Conservation (phyloP, 2,888 invertebrate species). For the Bursaphelenchus okinawaensis region DNA sequence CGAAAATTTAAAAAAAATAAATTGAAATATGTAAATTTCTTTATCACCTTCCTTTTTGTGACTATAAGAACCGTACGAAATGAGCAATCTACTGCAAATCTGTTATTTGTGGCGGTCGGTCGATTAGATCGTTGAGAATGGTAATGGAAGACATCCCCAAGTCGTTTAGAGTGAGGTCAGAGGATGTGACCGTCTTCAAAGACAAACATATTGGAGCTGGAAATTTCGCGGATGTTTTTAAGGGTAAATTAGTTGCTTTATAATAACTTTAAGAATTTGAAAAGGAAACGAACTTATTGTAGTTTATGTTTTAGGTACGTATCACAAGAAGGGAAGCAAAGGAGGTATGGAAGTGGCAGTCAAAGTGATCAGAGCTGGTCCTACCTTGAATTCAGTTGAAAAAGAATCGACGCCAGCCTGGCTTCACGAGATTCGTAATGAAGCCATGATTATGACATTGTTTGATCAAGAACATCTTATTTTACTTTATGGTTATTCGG, state of each 20-base stretch:
- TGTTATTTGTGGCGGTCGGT: no score
- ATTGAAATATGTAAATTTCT: no score
- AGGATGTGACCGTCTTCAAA: constrained; percentile 1
- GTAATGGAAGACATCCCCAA: background rate
- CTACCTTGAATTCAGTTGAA: background rate
- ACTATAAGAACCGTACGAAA: no score
- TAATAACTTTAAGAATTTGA: no score
- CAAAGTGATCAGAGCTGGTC: background rate
- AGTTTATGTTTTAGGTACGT: background rate
- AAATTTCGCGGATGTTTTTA: constrained; percentile 14
- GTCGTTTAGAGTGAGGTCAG: background rate
- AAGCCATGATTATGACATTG: constrained; percentile 16
- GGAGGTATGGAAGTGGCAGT: background rate
- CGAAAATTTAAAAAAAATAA: no score
- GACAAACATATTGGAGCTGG: constrained; percentile 12
- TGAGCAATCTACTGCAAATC: no score
- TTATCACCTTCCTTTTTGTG: no score
- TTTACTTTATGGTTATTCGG: constrained; percentile 19
- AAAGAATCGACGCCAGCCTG: background rate
- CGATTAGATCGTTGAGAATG: background rate
- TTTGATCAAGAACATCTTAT: constrained; percentile 20
- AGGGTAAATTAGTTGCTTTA: background rate
- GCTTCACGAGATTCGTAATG: constrained; percentile 12
- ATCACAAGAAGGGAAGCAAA: background rate
- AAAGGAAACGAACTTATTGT: no score